Conservation (phyloP, 2,797 vertebrate genomes). For the Catharus ustulatus region DNA sequence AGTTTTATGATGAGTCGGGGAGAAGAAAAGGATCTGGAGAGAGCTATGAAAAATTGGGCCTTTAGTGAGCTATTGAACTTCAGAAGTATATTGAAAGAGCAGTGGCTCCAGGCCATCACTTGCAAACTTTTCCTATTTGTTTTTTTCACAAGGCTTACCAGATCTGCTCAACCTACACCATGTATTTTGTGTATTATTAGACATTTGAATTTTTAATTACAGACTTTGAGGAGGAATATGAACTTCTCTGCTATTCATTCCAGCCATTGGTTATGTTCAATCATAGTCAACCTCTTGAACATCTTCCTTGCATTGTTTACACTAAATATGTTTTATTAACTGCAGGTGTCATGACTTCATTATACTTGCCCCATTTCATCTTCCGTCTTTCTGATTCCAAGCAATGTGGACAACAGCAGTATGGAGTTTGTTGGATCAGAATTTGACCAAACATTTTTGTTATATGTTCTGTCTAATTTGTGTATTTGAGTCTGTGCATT, state of each 20-base stretch:
- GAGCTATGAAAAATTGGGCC: background rate
- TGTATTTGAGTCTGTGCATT: background rate
- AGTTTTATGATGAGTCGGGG: background rate
- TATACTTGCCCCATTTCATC: background rate
- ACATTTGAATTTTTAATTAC: background rate
- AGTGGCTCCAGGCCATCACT: background rate
- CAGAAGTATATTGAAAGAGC: background rate
- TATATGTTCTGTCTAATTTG: background rate
- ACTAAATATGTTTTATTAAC: background rate
- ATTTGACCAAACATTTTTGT: background rate
- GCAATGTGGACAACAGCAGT: background rate
- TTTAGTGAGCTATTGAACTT: background rate
- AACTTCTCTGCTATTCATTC: background rate
- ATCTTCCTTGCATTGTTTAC: background rate
- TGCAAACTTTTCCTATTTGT: background rate
- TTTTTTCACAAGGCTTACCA: background rate
- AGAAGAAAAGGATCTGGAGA: background rate
- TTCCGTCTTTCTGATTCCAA: background rate
- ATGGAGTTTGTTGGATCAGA: background rate
- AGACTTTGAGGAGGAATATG: background rate
- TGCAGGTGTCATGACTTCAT: background rate
- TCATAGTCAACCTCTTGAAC: background rate
- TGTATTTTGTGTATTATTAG: background rate
- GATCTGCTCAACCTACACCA: background rate
- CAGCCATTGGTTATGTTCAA: background rate